Evolutionary conservation across 2,113 vertebrate species (phyloP).

Genomic region (Pygoscelis antarcticus): DNA sequence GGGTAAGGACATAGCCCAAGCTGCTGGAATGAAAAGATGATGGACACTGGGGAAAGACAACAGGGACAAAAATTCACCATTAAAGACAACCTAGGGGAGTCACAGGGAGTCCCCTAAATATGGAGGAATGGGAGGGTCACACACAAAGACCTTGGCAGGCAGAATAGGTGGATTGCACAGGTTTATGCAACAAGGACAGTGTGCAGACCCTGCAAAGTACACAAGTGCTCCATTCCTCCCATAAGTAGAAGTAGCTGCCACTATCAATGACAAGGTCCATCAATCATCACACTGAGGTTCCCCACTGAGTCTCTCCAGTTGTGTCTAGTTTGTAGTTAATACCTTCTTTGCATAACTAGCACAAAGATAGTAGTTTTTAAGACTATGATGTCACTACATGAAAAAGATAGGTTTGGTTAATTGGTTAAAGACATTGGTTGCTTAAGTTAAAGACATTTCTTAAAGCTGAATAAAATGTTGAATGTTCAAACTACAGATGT

Average conservation of each 20-base stretch:
- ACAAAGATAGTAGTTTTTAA: not conserved
- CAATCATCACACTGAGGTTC: not conserved
- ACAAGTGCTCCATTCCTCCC: not conserved
- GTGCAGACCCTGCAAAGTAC: not conserved
- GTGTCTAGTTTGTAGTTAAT: not conserved
- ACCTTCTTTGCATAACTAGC: not conserved
- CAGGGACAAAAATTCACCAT: not conserved
- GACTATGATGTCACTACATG: not conserved
- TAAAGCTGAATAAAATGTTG: slow-evolving; percentile 37
- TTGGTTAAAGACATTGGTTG: not conserved
- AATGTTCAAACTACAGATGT: not conserved
- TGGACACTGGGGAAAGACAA: not conserved
- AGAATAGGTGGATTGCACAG: not conserved
- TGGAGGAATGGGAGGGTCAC: not conserved
- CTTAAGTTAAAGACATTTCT: not conserved
- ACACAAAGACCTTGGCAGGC: not conserved
- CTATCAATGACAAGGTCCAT: not conserved
- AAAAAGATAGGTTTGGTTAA: not conserved
- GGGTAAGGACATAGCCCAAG: rapidly evolving
- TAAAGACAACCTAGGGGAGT: not conserved
- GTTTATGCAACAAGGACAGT: not conserved
- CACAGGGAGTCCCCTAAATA: not conserved
- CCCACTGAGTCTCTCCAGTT: not conserved
- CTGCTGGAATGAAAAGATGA: not conserved
- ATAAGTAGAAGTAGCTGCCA: not conserved